A percentile compares a stretch with the other conserved stretches of the same genome.
These are phyloP conservation scores for Hypocryptadius cinnamomeus DNA, from an alignment of 2,113 vertebrate species.

Conservation along the genomic window DNA sequence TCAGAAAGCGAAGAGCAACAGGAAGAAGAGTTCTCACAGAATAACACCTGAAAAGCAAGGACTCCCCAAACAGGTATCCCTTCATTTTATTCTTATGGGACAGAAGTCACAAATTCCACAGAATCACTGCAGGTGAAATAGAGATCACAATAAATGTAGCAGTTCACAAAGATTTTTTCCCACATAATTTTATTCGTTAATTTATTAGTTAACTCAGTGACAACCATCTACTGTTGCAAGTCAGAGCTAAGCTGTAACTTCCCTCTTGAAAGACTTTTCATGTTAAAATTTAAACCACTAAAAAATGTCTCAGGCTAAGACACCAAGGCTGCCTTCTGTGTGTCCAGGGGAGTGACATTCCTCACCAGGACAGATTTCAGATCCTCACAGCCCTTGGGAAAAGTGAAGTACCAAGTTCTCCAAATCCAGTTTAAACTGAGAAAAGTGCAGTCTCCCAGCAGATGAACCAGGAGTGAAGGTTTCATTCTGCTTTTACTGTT, in stretches of 20 bases:
- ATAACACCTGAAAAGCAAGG: background rate
- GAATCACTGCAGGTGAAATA: background rate
- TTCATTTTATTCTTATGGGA: background rate
- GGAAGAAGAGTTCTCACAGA: background rate
- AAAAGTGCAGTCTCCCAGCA: background rate
- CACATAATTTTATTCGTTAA: background rate
- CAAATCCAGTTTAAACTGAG: rapidly evolving
- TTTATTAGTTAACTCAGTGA: background rate
- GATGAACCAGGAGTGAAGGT: background rate
- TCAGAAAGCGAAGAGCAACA: background rate
- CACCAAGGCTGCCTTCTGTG: background rate
- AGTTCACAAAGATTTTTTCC: background rate
- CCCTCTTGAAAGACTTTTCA: background rate
- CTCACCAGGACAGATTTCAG: background rate
- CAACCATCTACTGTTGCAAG: background rate
- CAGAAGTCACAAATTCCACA: background rate
- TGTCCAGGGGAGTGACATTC: background rate
- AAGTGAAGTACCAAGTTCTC: background rate
- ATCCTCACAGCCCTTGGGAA: background rate
- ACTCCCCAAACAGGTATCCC: background rate
- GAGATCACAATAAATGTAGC: background rate
- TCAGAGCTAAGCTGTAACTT: background rate
- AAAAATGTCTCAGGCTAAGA: background rate
- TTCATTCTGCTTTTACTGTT: background rate
- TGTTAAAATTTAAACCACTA: background rate